Base-by-base conservation (phyloP, 1,140 invertebrate genomes). In the Ceratitis capitata region DNA sequence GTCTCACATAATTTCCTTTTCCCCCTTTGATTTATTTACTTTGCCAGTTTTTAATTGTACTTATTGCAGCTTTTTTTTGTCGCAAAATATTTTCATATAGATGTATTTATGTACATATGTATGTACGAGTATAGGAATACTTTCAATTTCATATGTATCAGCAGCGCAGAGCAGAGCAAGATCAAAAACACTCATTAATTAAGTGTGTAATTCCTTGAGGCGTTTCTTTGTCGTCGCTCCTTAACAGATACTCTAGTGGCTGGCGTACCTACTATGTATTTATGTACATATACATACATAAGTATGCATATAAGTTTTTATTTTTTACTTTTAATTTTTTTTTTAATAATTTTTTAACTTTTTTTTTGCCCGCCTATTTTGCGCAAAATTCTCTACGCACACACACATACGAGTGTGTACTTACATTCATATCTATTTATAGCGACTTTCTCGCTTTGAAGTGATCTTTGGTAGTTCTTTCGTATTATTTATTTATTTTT, bases 111-210 rank as follows among this genome's bases (percentile, higher is more conserved):
- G 4, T 19, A 53, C 1, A 3, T 69, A 69, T n/a, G 3, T 69
- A 78, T 45, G 39, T 69, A 32, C 32, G 16, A 14, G n/a, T 26
- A 45, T 45, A 32, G n/a, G n/a, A n/a, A n/a, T n/a, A n/a, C n/a
- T n/a, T n/a, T n/a, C n/a, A n/a, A n/a, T n/a, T 4, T 26, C 19
- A n/a, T 45, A 45, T 47, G 69, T 78, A 45, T 26, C n/a, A 10
- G 23, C 23, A 78, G 23, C 23, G 45, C 39, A 78, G 23, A 45
- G 19, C 19, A 19, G 32, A 69, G 39, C 42, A 78, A 83, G 82
- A 83, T 83, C 82, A 83, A 83, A 83, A 83, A 53, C 82, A 45
- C 82, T 83, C 82, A 83, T 83, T 83, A 83, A 83, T 83, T 83
- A 83, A 83, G 82, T 83, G 82, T 83, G 82, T 83, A 83, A 83